A percentile compares a stretch with the other conserved stretches of the same genome.
Conservation (phyloP, 1,140 invertebrate genomes). For the Pollicipes pollicipes region DNA sequence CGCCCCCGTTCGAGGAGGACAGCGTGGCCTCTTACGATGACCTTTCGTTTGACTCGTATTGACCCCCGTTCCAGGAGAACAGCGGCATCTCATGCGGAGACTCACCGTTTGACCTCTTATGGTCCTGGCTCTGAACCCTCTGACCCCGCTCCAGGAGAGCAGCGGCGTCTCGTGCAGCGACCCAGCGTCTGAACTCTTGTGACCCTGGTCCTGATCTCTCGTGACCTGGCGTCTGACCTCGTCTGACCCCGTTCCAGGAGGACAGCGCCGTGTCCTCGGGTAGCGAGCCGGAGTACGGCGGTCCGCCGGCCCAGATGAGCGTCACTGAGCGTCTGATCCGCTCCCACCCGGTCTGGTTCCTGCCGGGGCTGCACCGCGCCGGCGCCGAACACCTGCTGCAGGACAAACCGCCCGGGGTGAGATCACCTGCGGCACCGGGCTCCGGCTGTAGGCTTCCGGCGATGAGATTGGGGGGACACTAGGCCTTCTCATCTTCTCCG, state of each 20-base stretch:
- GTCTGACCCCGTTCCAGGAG: neutral
- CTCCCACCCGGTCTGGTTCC: conserved; percentile 86
- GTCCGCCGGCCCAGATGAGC: conserved; percentile 23
- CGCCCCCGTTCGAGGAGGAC: too few relatives aligned
- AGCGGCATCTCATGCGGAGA: too few relatives aligned
- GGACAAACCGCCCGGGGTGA: conserved; percentile 78
- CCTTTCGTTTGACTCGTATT: too few relatives aligned
- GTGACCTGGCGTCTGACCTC: neutral
- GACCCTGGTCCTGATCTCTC: too few relatives aligned
- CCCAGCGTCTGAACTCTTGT: neutral
- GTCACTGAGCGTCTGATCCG: conserved; percentile 56
- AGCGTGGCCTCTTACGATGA: too few relatives aligned
- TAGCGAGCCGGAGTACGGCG: conserved; percentile 38
- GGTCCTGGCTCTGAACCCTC: too few relatives aligned
- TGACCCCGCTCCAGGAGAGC: too few relatives aligned
- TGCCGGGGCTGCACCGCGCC: conserved; percentile 77
- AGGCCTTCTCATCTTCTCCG: too few relatives aligned
- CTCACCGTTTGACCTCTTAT: too few relatives aligned
- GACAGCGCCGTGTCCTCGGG: neutral
- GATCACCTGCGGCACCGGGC: conserved; percentile 21
- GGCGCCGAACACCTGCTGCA: conserved; percentile 82
- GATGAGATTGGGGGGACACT: too few relatives aligned
- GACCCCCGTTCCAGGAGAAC: too few relatives aligned
- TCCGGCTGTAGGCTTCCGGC: conserved; percentile 7
- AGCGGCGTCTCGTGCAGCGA: too few relatives aligned